Percentiles rank a stretch among this genome's conserved stretches.
phyloP scores from a whole-genome alignment of 2,113 vertebrate species.

The Boulengerochromis microlepis region DNA sequence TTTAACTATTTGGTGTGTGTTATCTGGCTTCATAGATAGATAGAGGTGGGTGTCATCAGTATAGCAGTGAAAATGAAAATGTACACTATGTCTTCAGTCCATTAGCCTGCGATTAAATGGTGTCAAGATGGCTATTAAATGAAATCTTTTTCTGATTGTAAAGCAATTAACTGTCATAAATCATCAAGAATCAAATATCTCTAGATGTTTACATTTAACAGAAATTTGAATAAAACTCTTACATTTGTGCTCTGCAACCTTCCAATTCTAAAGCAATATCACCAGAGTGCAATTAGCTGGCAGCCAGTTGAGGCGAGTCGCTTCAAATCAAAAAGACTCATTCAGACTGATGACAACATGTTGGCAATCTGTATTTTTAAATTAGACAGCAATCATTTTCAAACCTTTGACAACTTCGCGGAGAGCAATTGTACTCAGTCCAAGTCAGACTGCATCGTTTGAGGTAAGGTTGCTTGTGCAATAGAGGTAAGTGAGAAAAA shows the following conservation, averaged over 20 bases:
- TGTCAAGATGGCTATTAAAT: not conserved
- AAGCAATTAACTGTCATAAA: not conserved
- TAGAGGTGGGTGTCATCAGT: not conserved
- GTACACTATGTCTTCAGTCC: not conserved
- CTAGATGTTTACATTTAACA: not conserved
- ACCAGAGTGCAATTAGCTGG: not conserved
- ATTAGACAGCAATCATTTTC: not conserved
- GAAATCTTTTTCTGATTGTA: not conserved
- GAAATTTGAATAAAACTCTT: not conserved
- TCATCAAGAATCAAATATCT: not conserved
- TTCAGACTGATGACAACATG: not conserved
- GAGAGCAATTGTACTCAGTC: not conserved
- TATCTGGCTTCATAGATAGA: not conserved
- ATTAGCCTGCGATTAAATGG: not conserved
- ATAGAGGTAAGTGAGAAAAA: not conserved
- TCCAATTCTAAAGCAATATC: not conserved
- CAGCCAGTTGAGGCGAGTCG: not conserved
- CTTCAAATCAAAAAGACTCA: not conserved
- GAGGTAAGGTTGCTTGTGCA: not conserved
- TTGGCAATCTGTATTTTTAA: not conserved
- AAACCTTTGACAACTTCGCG: not conserved
- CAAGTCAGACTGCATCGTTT: not conserved
- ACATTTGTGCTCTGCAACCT: not conserved
- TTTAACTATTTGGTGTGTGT: not conserved
- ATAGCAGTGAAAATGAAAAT: not conserved